Evolutionary conservation across 2,113 vertebrate species (phyloP).

Genomic region (Caranx melampygus): DNA sequence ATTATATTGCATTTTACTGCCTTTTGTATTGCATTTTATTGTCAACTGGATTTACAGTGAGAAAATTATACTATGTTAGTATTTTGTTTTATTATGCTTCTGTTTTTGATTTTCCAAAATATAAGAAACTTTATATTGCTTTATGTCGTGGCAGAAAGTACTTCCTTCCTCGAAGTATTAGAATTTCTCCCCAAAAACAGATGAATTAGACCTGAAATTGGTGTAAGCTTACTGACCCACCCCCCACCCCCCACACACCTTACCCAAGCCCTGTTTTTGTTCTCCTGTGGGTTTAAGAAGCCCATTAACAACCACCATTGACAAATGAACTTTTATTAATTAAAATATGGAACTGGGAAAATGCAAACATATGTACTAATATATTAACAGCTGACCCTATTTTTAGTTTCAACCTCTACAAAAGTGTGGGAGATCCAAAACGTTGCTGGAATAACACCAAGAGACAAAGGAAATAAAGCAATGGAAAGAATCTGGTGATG

Average conservation of each 20-base stretch:
- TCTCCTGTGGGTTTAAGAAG: conserved; percentile 7
- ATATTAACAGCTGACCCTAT: conserved; percentile 24
- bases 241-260: too few relatives aligned
- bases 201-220: conserved; percentile 43
- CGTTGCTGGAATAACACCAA: conserved; percentile 36
- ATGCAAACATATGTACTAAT: conserved; percentile 25
- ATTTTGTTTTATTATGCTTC: conserved; percentile 87
- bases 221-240: conserved; percentile 28
- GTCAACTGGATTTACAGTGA: conserved; percentile 90
- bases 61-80: conserved; percentile 90
- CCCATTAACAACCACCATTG: conserved; percentile 3
- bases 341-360: conserved; percentile 4
- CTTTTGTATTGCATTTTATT: conserved; percentile 84
- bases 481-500: conserved; percentile 65
- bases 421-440: conserved; percentile 47
- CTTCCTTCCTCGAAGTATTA: conserved; percentile 77
- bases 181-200: conserved; percentile 43
- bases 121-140: conserved; percentile 84
- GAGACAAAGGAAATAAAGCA: conserved; percentile 51
- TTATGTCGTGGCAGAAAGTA: conserved; percentile 82
- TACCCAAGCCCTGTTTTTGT: conserved; percentile 18
- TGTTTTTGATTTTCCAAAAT: conserved; percentile 90
- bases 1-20: conserved; percentile 84
- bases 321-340: background rate
- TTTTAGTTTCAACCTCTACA: conserved; percentile 38